These are phyloP conservation scores for Stichopus chloronotus DNA, from an alignment of 35 echinoderm and acorn worm genomes.

Conservation along the genomic window DNA sequence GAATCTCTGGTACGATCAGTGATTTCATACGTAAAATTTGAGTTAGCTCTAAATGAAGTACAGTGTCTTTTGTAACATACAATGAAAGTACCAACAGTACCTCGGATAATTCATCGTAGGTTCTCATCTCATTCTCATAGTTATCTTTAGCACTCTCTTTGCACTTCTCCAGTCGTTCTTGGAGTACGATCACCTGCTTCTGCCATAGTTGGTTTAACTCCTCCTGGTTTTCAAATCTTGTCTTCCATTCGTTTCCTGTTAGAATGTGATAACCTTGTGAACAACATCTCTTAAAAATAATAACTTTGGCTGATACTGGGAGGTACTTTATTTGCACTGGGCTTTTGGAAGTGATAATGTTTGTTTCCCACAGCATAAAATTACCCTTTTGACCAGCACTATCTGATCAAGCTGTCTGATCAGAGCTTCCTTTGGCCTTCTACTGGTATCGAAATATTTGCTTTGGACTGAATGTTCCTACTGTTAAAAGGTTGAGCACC, in stretches of 20 bases:
- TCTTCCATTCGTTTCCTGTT: slow-evolving; percentile 98
- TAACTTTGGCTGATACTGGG: neutral
- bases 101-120: slow-evolving; percentile 95
- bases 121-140: slow-evolving; percentile 76
- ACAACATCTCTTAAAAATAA: no score
- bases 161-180: slow-evolving; percentile 78
- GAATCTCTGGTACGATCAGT: no score
- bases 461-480: no score
- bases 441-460: neutral
- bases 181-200: slow-evolving; percentile 82
- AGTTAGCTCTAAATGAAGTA: no score
- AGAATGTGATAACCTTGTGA: slow-evolving; percentile 8
- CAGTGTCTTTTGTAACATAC: no score
- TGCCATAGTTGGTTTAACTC: slow-evolving; percentile 86
- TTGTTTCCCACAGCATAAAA: neutral
- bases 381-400: neutral
- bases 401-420: neutral
- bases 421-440: neutral
- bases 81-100: slow-evolving; percentile 13
- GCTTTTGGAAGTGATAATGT: neutral
- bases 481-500: no score
- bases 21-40: no score
- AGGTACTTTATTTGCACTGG: neutral
- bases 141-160: slow-evolving; percentile 85
- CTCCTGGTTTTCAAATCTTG: slow-evolving; percentile 89